Evolutionary conservation across 2,113 vertebrate genomes (phyloP).

Genomic region (Brienomyrus longianalis): DNA sequence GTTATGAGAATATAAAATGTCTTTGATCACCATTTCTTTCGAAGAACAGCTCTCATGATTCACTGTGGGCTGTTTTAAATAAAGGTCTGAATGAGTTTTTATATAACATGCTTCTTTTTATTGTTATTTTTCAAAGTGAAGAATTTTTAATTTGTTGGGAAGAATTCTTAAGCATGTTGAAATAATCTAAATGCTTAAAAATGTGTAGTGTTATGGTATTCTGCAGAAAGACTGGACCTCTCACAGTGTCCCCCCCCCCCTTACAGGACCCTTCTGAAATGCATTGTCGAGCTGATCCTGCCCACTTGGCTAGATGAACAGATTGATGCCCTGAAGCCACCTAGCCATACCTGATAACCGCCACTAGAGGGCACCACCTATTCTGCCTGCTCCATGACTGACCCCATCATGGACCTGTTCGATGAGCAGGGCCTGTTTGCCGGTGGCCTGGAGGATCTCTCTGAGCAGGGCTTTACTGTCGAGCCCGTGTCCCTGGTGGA

Average conservation of each 20-base stretch:
- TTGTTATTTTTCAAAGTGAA: not conserved
- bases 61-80: not conserved
- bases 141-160: not conserved
- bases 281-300: not conserved
- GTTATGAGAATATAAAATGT: not conserved
- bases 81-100: not conserved
- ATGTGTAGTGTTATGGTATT: not conserved
- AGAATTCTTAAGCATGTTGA: not conserved
- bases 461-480: conserved; percentile 81
- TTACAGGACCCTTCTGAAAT: conserved; percentile 33
- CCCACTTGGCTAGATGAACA: conserved; percentile 34
- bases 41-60: not conserved
- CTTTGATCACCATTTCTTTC: not conserved
- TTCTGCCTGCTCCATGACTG: conserved; percentile 64
- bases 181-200: not conserved
- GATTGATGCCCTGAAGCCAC: conserved; percentile 32
- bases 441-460: conserved; percentile 83
- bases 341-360: conserved; percentile 34
- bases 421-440: conserved; percentile 91
- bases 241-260: not conserved
- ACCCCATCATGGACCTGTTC: conserved; percentile 94
- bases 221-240: not conserved
- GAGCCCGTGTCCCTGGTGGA: conserved; percentile 88
- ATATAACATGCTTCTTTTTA: not conserved
- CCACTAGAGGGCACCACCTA: conserved; percentile 40